Conservation (phyloP, 2,888 invertebrate genomes). For the Sarcophaga carnaria region DNA sequence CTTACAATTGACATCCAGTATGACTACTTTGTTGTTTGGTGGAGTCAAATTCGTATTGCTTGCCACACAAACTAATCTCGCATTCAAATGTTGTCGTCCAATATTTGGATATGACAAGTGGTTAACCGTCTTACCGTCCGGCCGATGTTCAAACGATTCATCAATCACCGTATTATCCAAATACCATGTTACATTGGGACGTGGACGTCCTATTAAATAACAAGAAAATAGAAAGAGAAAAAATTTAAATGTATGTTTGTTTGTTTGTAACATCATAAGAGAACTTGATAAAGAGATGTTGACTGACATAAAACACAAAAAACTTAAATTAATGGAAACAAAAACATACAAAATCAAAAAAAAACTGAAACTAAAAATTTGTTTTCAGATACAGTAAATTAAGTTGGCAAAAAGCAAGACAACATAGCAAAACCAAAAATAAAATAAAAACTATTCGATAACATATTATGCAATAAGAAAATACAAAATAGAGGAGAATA, state of each 20-base stretch:
- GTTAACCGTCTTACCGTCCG: slow-evolving; percentile 89
- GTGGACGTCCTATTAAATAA: slow-evolving; percentile 85
- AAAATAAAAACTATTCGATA: slow-evolving; percentile 10
- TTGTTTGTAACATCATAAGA: slow-evolving; percentile 1
- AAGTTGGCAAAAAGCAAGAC: slow-evolving; percentile 56
- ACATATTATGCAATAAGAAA: slow-evolving; percentile 40
- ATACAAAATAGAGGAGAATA: too few relatives aligned
- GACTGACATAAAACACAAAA: slow-evolving; percentile 14
- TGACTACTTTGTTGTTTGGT: slow-evolving; percentile 89
- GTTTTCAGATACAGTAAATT: slow-evolving; percentile 51
- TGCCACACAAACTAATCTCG: slow-evolving; percentile 92
- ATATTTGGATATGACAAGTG: slow-evolving; percentile 90
- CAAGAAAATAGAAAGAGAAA: slow-evolving; percentile 25
- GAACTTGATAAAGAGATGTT: slow-evolving; percentile 36
- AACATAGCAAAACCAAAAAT: slow-evolving; percentile 11
- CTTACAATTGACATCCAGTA: slow-evolving; percentile 94
- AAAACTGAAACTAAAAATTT: slow-evolving; percentile 38
- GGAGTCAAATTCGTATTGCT: slow-evolving; percentile 92
- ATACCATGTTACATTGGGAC: slow-evolving; percentile 92
- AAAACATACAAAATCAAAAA: slow-evolving; percentile 12
- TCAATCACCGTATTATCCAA: slow-evolving; percentile 92
- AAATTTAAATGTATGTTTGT: background rate
- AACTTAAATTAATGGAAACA: slow-evolving; percentile 8
- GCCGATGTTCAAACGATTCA: slow-evolving; percentile 88
- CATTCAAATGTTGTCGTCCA: slow-evolving; percentile 91